Base-by-base conservation (phyloP, 2,113 vertebrate species). In the Phocoena phocoena region DNA sequence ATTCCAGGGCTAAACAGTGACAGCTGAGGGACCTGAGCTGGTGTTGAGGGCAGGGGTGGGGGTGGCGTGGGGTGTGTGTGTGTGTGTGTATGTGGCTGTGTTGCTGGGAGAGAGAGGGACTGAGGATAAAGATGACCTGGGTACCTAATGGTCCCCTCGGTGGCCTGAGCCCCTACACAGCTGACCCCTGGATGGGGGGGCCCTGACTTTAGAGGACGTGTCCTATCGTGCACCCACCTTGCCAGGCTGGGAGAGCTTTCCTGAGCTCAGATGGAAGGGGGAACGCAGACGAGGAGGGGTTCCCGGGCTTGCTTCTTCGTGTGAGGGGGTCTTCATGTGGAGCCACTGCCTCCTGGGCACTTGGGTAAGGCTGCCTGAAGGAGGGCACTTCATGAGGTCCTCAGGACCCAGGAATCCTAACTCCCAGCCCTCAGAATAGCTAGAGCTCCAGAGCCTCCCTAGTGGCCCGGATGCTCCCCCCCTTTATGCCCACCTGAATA, bases 1-100 rank as follows among this genome's bases (percentile, higher is more conserved):
- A 97, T 97, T 96, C 96, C 97, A 97, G 96, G 65, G 31, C 96
- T 95, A 68, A 88, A 91, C 90, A 73, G 92, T 90, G 70, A 97
- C 96, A 98, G 97, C 97, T 98, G 97, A 96, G 90, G 53, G 93
- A 74, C 94, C 93, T 76, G 73, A 47, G 73, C 65, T 79, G 93
- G 81, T 14, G 11, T 21, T 62, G 90, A 60, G 70, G 36, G 9
- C 7, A 1, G 28, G 1, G 88, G 1, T 36, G 44, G 55, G 14
- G 73, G 71, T 8, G 47, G 76, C 18, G 17, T 50, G 50, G 14
- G 14, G 50, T 15, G 50, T 50, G 50, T 50, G 50, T 50, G 13
- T 47, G 10, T 47, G 47, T 12, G 47, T 12, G 31, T 2, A 10
- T 9, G 47, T 3, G 47, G 6, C 68, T 76, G n/a, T 74, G 87